phyloP scores from a whole-genome alignment of 2,888 invertebrate genomes.

The Rhagophthalmus giganteus region DNA sequence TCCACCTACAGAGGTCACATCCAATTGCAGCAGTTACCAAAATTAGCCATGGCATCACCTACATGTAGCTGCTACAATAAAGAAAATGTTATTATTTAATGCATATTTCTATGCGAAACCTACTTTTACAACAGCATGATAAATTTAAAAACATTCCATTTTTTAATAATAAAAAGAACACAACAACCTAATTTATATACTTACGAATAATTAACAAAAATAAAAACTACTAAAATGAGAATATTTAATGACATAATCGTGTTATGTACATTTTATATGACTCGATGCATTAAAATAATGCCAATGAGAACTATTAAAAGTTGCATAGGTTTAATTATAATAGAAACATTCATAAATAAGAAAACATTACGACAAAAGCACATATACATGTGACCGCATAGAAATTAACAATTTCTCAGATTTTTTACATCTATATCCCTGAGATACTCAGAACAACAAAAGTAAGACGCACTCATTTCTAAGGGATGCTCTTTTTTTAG shows the following conservation, averaged over 20 bases:
- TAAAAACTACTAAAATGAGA: background rate
- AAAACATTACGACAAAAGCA: slow-evolving; percentile 7
- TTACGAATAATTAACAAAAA: too few species aligned
- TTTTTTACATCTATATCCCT: slow-evolving; percentile 40
- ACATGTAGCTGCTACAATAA: too few species aligned
- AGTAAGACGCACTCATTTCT: slow-evolving; percentile 19
- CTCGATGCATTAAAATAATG: slow-evolving; percentile 1
- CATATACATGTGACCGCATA: slow-evolving; percentile 9
- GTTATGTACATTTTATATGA: slow-evolving; percentile 9
- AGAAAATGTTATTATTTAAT: background rate
- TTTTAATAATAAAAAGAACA: too few species aligned
- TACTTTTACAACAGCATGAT: too few species aligned
- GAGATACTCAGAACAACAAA: slow-evolving; percentile 45
- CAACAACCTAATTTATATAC: too few species aligned
- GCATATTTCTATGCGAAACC: background rate
- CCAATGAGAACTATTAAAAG: slow-evolving; percentile 2
- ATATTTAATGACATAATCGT: slow-evolving; percentile 13
- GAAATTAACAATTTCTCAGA: slow-evolving; percentile 13
- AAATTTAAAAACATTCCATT: too few species aligned
- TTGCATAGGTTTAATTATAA: background rate
- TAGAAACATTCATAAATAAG: slow-evolving; percentile 8
- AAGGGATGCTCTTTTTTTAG: slow-evolving; percentile 13
- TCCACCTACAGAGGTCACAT: too few species aligned
- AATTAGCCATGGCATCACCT: too few species aligned
- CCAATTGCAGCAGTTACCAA: too few species aligned